Base-by-base conservation (phyloP, 2,113 vertebrate genomes). In the Hydropotes inermis region DNA sequence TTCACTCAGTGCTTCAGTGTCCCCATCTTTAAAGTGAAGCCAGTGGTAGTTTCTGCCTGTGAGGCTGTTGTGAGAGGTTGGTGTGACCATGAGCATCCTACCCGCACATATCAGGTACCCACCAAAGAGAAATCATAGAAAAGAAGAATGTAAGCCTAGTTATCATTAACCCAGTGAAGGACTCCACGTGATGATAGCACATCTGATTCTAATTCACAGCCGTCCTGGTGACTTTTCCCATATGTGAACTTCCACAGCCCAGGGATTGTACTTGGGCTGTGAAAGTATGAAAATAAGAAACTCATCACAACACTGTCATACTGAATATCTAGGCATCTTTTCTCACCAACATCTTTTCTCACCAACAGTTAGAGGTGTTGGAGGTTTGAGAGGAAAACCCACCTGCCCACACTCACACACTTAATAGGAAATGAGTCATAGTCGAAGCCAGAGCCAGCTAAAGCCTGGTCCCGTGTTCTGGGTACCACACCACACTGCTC, bases 401-500 rank as follows among this genome's bases (percentile, higher is more conserved):
- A 81, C 28, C 7, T 21, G 21, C 30, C 5, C 0, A 10, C 3
- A 1, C n/a, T 58, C 12, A 25, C 16, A 2, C 7, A 5, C 13
- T 14, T 0, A 8, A 13, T 9, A 25, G 60, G 6, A 30, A 45
- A 3, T 61, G 79, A 23, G 36, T 60, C 19, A 19, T 28, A 23
- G 16, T 13, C 15, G 45, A 55, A 10, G 25, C 16, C 6, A 13
- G 16, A 25, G 36, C 5, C 13, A 6, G 4, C 4, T 0, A 5
- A 50, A n/a, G 15, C 8, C 54, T 47, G 11, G 14, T 4, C 4
- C 17, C 4, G 0, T 0, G 8, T n/a, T 25, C 1, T 2, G 36
- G 12, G 23, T 3, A 1, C 15, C 33, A 30, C 3, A 33, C 13
- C 11, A 0, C 3, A 2, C 23, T 21, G 30, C 1, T 17, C n/a